Conservation (phyloP, 1,140 invertebrate species). For the Choristoneura fumiferana region DNA sequence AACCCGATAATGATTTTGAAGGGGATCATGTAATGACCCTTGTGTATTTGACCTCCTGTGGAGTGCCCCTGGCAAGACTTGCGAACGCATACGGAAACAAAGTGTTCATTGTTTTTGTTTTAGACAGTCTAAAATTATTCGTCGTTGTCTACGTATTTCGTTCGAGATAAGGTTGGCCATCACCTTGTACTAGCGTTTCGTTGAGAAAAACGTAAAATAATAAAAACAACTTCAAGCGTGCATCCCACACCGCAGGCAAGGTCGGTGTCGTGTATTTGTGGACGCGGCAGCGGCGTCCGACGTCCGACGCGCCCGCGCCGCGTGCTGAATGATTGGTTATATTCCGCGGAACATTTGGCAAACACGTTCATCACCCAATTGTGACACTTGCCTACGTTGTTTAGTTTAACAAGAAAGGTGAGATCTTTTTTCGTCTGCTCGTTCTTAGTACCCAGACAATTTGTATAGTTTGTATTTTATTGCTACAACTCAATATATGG, state of each 20-base stretch:
- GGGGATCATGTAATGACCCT: too few relatives aligned
- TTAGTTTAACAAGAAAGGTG: slow-evolving; percentile 1
- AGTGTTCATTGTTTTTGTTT: not conserved
- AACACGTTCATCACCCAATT: slow-evolving; percentile 34
- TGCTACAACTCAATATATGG: not conserved
- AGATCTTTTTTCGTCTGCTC: slow-evolving; percentile 8
- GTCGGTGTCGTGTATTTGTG: slow-evolving; percentile 72
- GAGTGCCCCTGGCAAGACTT: not conserved
- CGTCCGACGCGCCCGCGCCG: slow-evolving; percentile 27
- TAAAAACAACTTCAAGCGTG: slow-evolving; percentile 66
- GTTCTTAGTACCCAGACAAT: not conserved
- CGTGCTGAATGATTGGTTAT: slow-evolving; percentile 59
- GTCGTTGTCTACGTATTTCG: not conserved
- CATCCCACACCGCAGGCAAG: slow-evolving; percentile 55
- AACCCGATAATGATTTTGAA: too few relatives aligned
- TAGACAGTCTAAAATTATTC: slow-evolving; percentile 7
- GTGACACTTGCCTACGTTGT: slow-evolving; percentile 6
- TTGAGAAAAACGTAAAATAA: slow-evolving; percentile 63
- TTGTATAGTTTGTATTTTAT: not conserved
- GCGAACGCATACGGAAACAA: not conserved
- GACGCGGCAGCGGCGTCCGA: slow-evolving; percentile 44
- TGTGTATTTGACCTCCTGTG: too few relatives aligned
- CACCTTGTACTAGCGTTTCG: slow-evolving; percentile 58
- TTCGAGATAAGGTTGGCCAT: slow-evolving; percentile 40
- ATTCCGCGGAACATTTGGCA: slow-evolving; percentile 57